Conservation (phyloP, 2,888 invertebrate species). For the Boloria euphrosyne region DNA sequence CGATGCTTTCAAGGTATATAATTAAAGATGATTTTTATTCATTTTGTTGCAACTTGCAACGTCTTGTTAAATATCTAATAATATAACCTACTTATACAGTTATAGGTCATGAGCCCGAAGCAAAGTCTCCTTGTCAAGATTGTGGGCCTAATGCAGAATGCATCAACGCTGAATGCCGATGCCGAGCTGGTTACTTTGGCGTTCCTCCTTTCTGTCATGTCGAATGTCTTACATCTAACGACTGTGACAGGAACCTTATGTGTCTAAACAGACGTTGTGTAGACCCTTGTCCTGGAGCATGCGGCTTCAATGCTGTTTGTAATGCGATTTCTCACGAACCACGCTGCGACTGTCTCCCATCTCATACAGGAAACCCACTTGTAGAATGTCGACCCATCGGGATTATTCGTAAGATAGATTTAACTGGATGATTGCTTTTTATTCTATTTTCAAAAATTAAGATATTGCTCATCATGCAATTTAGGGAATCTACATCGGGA, state of each 20-base stretch:
- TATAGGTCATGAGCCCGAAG: conserved; percentile 57
- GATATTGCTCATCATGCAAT: conserved; percentile 39
- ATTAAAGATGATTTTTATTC: not conserved
- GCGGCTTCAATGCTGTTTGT: conserved; percentile 88
- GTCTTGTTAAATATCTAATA: not conserved
- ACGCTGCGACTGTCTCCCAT: conserved; percentile 85
- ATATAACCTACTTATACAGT: conserved; percentile 48
- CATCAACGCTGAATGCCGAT: conserved; percentile 85
- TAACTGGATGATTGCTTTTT: conserved; percentile 66
- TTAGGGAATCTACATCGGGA: conserved; percentile 40
- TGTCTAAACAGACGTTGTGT: conserved; percentile 87
- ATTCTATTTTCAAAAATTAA: conserved; percentile 32
- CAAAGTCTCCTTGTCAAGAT: conserved; percentile 83
- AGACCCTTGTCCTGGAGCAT: conserved; percentile 89
- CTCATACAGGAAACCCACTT: conserved; percentile 89
- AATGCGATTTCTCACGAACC: conserved; percentile 87
- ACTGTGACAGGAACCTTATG: conserved; percentile 86
- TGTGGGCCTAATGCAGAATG: conserved; percentile 91
- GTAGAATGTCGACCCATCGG: conserved; percentile 83
- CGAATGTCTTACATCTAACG: conserved; percentile 87
- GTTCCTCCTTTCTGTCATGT: conserved; percentile 88
- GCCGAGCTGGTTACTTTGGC: conserved; percentile 85
- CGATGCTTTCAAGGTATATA: conserved; percentile 83
- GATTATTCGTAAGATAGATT: conserved; percentile 73
- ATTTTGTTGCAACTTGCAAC: no score